These are phyloP conservation scores for Leptinotarsa juncta DNA, from an alignment of 2,888 invertebrate species.

Conservation along the genomic window DNA sequence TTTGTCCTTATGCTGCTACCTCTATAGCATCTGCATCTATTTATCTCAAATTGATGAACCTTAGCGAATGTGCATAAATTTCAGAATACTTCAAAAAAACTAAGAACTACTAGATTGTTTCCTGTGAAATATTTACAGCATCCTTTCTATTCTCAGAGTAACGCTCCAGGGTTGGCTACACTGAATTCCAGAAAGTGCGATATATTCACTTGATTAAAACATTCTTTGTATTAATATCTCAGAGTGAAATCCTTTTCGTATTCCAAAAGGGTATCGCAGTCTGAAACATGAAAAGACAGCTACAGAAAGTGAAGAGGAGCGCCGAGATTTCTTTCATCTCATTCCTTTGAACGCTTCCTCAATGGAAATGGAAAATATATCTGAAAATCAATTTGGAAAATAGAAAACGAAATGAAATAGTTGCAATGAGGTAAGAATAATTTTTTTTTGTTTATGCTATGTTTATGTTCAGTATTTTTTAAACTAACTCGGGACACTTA, in stretches of 20 bases:
- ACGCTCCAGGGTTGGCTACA: not conserved
- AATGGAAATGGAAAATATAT: slow-evolving; percentile 8
- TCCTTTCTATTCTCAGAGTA: not conserved
- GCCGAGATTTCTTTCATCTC: slow-evolving; percentile 25
- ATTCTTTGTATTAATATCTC: slow-evolving; percentile 21
- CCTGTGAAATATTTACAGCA: too few species aligned
- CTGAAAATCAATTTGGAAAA: not conserved
- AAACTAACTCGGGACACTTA: too few species aligned
- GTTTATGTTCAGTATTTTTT: too few species aligned
- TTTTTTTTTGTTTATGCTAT: too few species aligned
- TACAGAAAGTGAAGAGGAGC: not conserved
- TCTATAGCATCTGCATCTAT: too few species aligned
- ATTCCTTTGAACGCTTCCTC: slow-evolving; percentile 22
- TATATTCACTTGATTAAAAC: slow-evolving; percentile 24
- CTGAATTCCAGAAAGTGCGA: not conserved
- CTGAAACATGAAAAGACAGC: slow-evolving; percentile 17
- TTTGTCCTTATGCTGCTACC: too few species aligned
- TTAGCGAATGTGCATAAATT: too few species aligned
- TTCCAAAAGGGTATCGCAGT: slow-evolving; percentile 24
- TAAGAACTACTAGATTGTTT: too few species aligned
- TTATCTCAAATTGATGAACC: too few species aligned
- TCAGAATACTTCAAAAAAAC: too few species aligned
- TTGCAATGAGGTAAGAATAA: too few species aligned
- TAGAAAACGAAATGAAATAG: not conserved
- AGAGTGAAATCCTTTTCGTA: slow-evolving; percentile 15